These are phyloP conservation scores for Pseudopipra pipra DNA, from an alignment of 2,113 vertebrate genomes.

Conservation along the genomic window DNA sequence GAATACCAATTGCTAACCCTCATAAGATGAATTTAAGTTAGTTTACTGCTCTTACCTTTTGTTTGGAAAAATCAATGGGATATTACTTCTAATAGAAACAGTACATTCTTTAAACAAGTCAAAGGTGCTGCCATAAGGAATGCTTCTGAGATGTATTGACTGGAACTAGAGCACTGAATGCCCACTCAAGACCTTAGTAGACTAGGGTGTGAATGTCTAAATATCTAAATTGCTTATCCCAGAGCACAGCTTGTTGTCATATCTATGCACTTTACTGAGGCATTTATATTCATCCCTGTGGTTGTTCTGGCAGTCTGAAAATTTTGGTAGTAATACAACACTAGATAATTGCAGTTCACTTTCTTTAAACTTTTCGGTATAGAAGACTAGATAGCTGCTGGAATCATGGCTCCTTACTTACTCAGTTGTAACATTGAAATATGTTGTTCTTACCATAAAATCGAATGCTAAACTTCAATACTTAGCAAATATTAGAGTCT, in stretches of 20 bases:
- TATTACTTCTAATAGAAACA: background rate
- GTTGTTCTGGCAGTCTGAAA: background rate
- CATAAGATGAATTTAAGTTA: background rate
- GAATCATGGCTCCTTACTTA: background rate
- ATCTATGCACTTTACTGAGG: background rate
- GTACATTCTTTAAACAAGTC: background rate
- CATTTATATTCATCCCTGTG: background rate
- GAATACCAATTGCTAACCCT: background rate
- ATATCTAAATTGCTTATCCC: background rate
- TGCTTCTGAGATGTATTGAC: background rate
- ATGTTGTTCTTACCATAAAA: background rate
- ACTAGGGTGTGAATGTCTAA: fast-evolving
- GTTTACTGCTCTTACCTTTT: background rate
- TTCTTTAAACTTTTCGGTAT: background rate
- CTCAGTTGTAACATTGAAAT: background rate
- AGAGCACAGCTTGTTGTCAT: background rate
- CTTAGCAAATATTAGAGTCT: background rate
- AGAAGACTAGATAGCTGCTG: background rate
- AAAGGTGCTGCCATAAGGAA: background rate
- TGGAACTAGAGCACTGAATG: background rate
- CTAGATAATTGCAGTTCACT: background rate
- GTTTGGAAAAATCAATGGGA: background rate
- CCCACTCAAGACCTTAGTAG: background rate
- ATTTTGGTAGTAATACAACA: background rate
- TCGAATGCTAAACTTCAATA: background rate